phyloP scores from a whole-genome alignment of 1,140 invertebrate genomes.

The Heterodera schachtii region DNA sequence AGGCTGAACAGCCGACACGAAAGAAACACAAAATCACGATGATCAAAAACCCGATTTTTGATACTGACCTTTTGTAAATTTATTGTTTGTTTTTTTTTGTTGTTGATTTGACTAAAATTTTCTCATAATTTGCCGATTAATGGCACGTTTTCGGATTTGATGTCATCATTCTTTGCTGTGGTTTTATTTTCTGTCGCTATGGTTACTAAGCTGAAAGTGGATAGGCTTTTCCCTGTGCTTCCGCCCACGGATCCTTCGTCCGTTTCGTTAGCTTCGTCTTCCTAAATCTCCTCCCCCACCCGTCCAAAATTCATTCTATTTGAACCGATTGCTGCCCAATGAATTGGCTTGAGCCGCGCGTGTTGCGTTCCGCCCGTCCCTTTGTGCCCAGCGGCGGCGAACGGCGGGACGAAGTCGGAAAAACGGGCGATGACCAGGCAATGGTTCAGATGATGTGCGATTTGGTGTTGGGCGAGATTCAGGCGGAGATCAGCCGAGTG shows the following conservation, averaged over 20 bases:
- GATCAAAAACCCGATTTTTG: no score
- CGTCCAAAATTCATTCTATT: no score
- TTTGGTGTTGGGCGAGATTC: slow-evolving; percentile 26
- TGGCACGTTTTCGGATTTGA: neutral
- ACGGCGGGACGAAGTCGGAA: neutral
- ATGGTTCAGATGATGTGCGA: slow-evolving; percentile 31
- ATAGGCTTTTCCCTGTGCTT: neutral
- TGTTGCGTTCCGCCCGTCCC: slow-evolving; percentile 26
- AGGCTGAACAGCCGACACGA: neutral
- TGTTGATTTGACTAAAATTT: neutral
- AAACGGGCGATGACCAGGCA: slow-evolving; percentile 18
- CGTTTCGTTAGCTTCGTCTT: no score
- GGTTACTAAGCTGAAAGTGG: neutral
- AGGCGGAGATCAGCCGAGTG: slow-evolving; percentile 14
- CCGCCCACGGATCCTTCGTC: no score
- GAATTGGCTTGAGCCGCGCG: slow-evolving; percentile 8
- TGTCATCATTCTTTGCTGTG: neutral
- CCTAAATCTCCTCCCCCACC: no score
- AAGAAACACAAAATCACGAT: no score
- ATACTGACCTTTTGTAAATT: no score
- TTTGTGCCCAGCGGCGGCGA: slow-evolving; percentile 8
- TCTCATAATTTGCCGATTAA: neutral
- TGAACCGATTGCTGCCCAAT: neutral
- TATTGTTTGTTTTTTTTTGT: neutral
- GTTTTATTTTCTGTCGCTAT: neutral